Evolutionary conservation across 1,140 invertebrate species (phyloP), one percentile per base, ranked within the genome.

Genomic region (Drosophila murphyi): DNA sequence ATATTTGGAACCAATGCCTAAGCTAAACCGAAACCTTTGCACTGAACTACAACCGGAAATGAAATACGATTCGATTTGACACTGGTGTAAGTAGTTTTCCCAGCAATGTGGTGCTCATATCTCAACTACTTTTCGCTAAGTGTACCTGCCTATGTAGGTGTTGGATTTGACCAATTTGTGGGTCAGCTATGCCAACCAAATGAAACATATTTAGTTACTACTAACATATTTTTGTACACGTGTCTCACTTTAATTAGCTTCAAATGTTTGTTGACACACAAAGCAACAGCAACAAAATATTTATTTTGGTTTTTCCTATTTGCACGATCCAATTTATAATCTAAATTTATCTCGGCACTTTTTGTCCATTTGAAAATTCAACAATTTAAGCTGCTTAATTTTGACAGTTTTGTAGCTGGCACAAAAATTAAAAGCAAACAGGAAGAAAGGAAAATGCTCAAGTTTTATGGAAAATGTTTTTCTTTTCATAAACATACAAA

Each of bases 211-310:
- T 59, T 51, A 39, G 48, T 39, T 51, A 6, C n/a, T 56, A 20
- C 20, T 20, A 20, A 20, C 20, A 20, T 20, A 20, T 20, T 20
- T 20, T 20, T 0, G 20, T 0, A 20, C 0, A 20, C 0, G 20
- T 20, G 20, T 20, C 35, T 39, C 47, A 60, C 65, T 76, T 72
- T 72, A 76, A 76, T 76, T 76, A 76, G 65, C 55, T 72, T 76
- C 55, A 76, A 72, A 76, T 64, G 45, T 72, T 71, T 71, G 72
- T 60, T 63, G 43, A 63, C 39, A 41, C 69, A 50, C 54, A 10
- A 47, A 47, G 32, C 29, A 37, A 57, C 20, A 31, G 31, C 5
- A 52, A 52, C 29, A 20, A 20, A 20, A 2, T 20, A 20, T 20
- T 20, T 20, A 20, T 20, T 20, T 20, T 20, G 20, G 20, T 20